These are phyloP conservation scores for Megathymus violae DNA, from an alignment of 1,140 invertebrate genomes.

Conservation along the genomic window DNA sequence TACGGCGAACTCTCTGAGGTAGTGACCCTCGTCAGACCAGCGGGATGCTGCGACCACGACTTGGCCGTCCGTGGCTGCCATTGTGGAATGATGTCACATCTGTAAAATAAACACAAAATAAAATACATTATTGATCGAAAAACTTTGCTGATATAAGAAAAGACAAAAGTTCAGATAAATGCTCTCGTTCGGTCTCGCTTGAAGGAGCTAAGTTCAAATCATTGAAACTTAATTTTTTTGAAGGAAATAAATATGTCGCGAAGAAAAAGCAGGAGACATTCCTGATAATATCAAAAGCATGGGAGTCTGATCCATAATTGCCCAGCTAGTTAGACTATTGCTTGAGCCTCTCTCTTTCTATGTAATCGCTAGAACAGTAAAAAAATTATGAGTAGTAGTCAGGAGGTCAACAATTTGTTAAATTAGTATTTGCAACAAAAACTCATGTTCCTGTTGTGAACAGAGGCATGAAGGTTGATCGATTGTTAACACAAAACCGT, in stretches of 20 bases:
- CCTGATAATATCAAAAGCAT: background rate
- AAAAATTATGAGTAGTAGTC: too few species aligned
- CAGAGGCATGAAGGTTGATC: constrained; percentile 1
- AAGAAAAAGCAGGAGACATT: background rate
- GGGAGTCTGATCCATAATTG: background rate
- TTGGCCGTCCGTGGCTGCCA: constrained; percentile 94
- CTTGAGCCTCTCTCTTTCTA: too few species aligned
- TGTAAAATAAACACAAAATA: constrained; percentile 58
- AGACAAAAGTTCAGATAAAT: too few species aligned
- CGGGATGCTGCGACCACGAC: constrained; percentile 92
- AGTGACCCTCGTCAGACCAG: constrained; percentile 92
- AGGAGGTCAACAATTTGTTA: background rate
- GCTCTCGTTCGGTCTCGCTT: too few species aligned
- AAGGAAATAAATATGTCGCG: too few species aligned
- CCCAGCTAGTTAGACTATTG: background rate
- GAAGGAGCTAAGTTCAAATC: too few species aligned
- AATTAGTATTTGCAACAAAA: background rate
- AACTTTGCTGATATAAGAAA: too few species aligned
- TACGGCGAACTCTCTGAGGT: constrained; percentile 91
- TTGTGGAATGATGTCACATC: constrained; percentile 79
- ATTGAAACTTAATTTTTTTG: too few species aligned
- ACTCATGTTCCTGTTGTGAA: background rate
- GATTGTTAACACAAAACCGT: constrained; percentile 10
- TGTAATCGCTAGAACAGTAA: too few species aligned
- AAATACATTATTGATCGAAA: too few species aligned